Base-by-base conservation (phyloP, 2,888 invertebrate genomes). In the Machimus atricapillus region DNA sequence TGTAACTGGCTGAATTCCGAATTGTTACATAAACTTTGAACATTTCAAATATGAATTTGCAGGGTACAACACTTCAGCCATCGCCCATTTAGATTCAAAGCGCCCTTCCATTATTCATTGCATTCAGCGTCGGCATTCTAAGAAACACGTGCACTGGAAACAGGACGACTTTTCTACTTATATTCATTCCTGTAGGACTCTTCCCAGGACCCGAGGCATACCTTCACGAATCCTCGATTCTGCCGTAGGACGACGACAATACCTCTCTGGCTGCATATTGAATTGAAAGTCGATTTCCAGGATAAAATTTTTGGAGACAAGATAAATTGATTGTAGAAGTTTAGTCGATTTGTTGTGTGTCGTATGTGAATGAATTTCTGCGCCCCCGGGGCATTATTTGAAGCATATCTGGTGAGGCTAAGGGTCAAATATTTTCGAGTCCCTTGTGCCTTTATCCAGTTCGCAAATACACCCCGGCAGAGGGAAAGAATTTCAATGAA, bases 261-360 rank as follows among this genome's bases (percentile, higher is more conserved):
- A 66, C 83, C 85, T 77, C 87, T 66, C 58, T 73, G 85, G 79
- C 37, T 88, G 82, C 85, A 88, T 85, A 87, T 88, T 86, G 86
- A 88, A 88, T 87, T 88, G 86, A 87, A 88, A 88, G 85, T 88
- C 88, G 88, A 88, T 88, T 88, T 76, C 79, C 79, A 40, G 86
- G 79, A 88, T 85, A 79, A 86, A 86, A 66, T 66, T 78, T 87
- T 85, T 85, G 86, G 85, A 86, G 86, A 85, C 86, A 88, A 88
- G 88, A 88, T 86, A 88, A 88, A 88, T 88, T 87, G 88, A 88
- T 86, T 87, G 87, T 87, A 88, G 81, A 87, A 87, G 79, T 87
- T 87, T 81, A 78, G 87, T 31, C 87, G 86, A 88, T 87, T 88
- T 87, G 87, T 88, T 87, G 86, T 87, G 85, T 88, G 86, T 88